Evolutionary conservation across 2,797 vertebrate species (phyloP), one percentile per base, ranked within the genome.

Genomic region (Spinus olivaceus): DNA sequence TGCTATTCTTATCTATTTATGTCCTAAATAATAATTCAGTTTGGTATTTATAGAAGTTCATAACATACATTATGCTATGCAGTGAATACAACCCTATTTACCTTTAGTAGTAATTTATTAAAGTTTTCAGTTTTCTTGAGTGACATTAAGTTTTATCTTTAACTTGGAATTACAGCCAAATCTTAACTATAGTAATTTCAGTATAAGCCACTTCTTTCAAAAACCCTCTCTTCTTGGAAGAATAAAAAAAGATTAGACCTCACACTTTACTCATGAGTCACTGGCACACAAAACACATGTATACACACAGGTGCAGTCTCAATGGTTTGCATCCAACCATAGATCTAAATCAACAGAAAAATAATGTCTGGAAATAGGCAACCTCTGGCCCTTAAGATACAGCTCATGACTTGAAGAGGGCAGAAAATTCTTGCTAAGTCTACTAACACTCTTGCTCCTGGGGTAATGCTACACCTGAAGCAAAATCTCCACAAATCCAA

Each of bases 401-500:
- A 77, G 65, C 50, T 84, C 41, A n/a, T 4, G 54, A 70, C 42
- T 78, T 69, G 50, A 78, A 32, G 39, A 61, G 24, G 28, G 19
- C 64, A 91, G 65, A 69, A 88, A 56, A 90, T 22, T 47, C 88
- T 87, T 80, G 64, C 81, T 65, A 63, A 66, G 27, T 49, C 35
- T 61, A 30, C 60, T 39, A 30, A 60, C 12, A 15, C 67, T 65
- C 76, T 25, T 74, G 50, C 27, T 92, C 46, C 10, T 32, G 16
- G 47, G 69, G 65, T 61, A 86, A 80, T 54, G 81, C 69, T 86
- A 69, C 54, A 94, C 63, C 35, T 69, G 72, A 78, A 94, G 76
- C 73, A 86, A 78, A 95, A 86, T 28, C 79, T 54, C 65, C 79
- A 82, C 69, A 76, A 94, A 96, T 83, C 72, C 72, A 39, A 88